Evolutionary conservation across 2,888 invertebrate genomes (phyloP).

Genomic region (Heptascelio sp.): DNA sequence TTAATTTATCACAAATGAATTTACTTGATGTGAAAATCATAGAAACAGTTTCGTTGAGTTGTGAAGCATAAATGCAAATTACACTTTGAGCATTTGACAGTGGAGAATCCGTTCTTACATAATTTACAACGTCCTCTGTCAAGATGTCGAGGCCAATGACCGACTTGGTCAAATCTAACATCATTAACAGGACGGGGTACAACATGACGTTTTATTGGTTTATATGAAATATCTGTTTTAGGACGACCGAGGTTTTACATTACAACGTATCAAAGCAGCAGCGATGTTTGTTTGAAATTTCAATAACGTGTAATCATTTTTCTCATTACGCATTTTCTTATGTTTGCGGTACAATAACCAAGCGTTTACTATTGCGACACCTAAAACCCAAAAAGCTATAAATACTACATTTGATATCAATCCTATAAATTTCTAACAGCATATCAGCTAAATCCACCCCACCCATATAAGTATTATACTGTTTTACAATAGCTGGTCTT

Average conservation of each 20-base stretch:
- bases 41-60: background rate
- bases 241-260: slow-evolving; percentile 15
- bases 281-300: slow-evolving; percentile 19
- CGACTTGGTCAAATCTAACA: slow-evolving; percentile 21
- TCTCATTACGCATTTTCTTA: slow-evolving; percentile 20
- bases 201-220: slow-evolving; percentile 19
- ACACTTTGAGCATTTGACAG: background rate
- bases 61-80: background rate
- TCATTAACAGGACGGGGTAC: slow-evolving; percentile 17
- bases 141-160: slow-evolving; percentile 25
- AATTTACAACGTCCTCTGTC: slow-evolving; percentile 1
- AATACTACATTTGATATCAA: slow-evolving; percentile 20
- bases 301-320: slow-evolving; percentile 11
- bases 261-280: background rate
- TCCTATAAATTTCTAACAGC: slow-evolving; percentile 41
- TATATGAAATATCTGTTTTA: slow-evolving; percentile 10
- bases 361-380: slow-evolving; percentile 39
- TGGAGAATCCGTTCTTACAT: background rate
- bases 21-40: background rate
- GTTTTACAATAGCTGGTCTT: slow-evolving; percentile 22
- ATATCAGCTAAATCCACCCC: slow-evolving; percentile 44
- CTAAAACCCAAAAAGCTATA: slow-evolving; percentile 35
- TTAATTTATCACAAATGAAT: background rate
- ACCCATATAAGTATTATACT: slow-evolving; percentile 33
- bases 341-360: slow-evolving; percentile 43